Evolutionary conservation across 1,140 invertebrate species (phyloP).

Genomic region (Goniozus legneri): DNA sequence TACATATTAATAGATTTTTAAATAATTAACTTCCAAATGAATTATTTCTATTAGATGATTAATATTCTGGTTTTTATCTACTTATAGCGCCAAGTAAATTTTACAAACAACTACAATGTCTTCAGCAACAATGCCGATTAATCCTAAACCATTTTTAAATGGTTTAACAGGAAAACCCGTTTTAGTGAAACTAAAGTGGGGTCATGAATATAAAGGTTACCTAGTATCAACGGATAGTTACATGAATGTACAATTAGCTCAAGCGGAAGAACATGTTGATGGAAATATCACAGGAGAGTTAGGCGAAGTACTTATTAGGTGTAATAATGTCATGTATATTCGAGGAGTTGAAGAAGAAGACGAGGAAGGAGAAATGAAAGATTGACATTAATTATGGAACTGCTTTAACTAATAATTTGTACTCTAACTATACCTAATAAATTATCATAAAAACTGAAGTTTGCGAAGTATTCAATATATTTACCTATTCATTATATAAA

Average conservation of each 20-base stretch:
- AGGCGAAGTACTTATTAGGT: constrained; percentile 95
- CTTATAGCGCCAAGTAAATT: no score
- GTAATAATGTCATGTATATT: constrained; percentile 98
- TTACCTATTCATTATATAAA: not conserved
- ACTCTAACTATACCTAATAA: not conserved
- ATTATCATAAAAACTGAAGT: not conserved
- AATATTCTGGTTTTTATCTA: no score
- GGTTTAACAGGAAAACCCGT: constrained; percentile 96
- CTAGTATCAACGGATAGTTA: constrained; percentile 97
- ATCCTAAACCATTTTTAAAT: constrained; percentile 99
- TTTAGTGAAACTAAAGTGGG: constrained; percentile 98
- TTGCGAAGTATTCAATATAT: not conserved
- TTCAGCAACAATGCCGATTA: constrained; percentile 90
- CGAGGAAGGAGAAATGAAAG: constrained; percentile 95
- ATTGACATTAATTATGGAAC: constrained; percentile 56
- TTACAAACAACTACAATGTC: constrained; percentile 54
- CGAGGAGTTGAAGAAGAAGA: constrained; percentile 95
- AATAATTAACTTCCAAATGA: no score
- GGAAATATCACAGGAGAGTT: constrained; percentile 88
- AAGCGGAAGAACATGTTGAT: constrained; percentile 97
- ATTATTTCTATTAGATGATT: no score
- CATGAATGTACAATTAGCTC: constrained; percentile 98
- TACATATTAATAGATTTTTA: no score
- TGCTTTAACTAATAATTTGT: constrained; percentile 6
- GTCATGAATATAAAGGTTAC: constrained; percentile 98